Evolutionary conservation across 2,888 invertebrate species (phyloP).

Genomic region (Drosophila rellima): DNA sequence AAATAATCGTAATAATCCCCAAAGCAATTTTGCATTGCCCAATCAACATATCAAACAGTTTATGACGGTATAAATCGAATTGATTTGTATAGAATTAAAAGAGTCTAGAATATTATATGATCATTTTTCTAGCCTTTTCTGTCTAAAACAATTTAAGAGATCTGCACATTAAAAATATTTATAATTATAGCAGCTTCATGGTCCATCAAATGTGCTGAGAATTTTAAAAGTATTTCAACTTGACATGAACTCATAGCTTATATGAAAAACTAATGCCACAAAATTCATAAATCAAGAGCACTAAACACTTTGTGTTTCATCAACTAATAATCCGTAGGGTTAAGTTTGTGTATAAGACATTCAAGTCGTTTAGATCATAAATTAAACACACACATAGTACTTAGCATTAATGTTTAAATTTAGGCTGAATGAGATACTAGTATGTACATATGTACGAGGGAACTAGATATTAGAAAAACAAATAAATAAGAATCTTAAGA

Average conservation of each 20-base stretch:
- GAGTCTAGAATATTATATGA: background rate
- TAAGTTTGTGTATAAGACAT: conserved; percentile 37
- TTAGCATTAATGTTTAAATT: conserved; percentile 58
- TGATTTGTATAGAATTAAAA: background rate
- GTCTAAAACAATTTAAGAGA: background rate
- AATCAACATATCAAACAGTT: conserved; percentile 14
- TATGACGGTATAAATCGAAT: conserved; percentile 6
- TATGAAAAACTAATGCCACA: conserved; percentile 47
- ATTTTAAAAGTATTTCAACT: conserved; percentile 39
- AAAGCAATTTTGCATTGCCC: conserved; percentile 11
- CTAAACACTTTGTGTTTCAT: conserved; percentile 61
- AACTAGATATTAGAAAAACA: conserved; percentile 64
- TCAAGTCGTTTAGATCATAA: conserved; percentile 60
- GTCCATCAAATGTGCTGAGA: conserved; percentile 25
- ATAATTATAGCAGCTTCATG: conserved; percentile 10
- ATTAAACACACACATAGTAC: conserved; percentile 64
- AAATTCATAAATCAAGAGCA: conserved; percentile 64
- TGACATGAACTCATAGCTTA: conserved; percentile 48
- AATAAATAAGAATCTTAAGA: conserved; percentile 78
- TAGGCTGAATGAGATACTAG: conserved; percentile 58
- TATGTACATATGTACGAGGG: conserved; percentile 45
- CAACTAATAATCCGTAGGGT: conserved; percentile 52
- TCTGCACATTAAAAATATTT: background rate
- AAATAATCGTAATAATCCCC: conserved; percentile 26
- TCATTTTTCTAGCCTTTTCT: background rate